Base-by-base conservation (phyloP, 1,140 invertebrate genomes). In the Pristionchus pacificus region DNA sequence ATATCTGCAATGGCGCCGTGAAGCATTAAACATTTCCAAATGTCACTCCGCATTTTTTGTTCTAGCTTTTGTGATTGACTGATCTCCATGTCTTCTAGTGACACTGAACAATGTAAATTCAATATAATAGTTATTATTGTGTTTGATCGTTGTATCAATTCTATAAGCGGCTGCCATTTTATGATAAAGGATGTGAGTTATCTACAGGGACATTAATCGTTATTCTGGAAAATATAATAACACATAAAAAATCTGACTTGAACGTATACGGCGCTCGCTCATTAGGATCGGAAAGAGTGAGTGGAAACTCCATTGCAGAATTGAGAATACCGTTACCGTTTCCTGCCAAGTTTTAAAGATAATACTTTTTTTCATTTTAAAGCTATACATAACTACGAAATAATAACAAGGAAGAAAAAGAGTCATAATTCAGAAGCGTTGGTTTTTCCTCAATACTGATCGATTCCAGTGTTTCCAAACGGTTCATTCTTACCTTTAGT, bases 251-350 rank as follows among this genome's bases (percentile, higher is more conserved):
- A 49, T 10, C 38, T 49, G 6, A 49, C 38, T 49, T 49, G 38
- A 49, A 49, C 38, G 38, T 49, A 38, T 64, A 70, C 15, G 73
- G 68, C 57, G 70, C 69, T 30, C 73, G 68, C 72, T 74, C 73
- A 33, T 63, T 67, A 27, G 68, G 68, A 67, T 74, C 73, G 2
- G 73, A 27, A 1, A 74, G 62, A 1, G 73, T 74, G 13, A 74
- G 59, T 38, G 73, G 73, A 59, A 74, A 74, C n/a, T 74, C 73
- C 63, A 74, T 72, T 14, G 63, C 73, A 33, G 61, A 60, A 69
- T 72, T 74, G 1, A 72, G 28, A 31, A 74, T 70, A 30, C 72
- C 72, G 63, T 74, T 74, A 13, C 72, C 72, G 57, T 49, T 49
- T 55, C 72, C 68, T 70, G 33, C 0, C n/a, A n/a, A n/a, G n/a